Conservation (phyloP, 2,797 vertebrate species). For the Crotalus adamanteus region DNA sequence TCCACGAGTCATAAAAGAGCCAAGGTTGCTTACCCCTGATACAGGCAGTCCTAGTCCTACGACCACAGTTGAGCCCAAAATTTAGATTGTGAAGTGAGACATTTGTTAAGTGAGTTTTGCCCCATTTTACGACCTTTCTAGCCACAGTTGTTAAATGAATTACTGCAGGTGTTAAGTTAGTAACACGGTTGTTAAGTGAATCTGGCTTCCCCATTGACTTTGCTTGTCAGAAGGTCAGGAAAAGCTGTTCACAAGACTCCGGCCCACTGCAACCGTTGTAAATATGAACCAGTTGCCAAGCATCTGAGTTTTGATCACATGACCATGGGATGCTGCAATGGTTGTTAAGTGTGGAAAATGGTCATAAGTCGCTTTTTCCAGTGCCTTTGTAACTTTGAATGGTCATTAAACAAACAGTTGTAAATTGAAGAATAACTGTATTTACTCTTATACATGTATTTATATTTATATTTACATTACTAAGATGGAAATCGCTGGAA, state of each 20-base stretch:
- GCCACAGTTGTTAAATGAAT: neutral
- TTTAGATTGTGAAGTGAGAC: neutral
- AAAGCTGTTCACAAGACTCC: too few species aligned
- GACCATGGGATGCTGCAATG: neutral
- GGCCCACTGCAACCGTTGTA: neutral
- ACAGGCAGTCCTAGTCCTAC: neutral
- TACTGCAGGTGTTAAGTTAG: too few species aligned
- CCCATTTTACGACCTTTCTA: neutral
- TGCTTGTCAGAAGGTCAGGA: too few species aligned
- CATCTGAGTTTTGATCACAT: neutral
- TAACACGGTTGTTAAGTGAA: too few species aligned
- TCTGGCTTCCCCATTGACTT: neutral
- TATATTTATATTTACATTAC: neutral
- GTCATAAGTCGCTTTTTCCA: neutral
- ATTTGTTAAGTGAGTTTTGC: neutral
- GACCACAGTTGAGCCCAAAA: neutral
- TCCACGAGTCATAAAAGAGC: too few species aligned
- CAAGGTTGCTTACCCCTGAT: too few species aligned
- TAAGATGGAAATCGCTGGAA: neutral
- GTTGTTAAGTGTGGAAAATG: neutral
- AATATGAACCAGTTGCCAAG: neutral
- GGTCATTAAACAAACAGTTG: neutral
- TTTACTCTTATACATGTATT: neutral
- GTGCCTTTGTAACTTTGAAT: neutral
- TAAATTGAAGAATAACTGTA: neutral